A percentile compares a stretch with the other conserved stretches of the same genome.
Conservation (phyloP, 2,888 invertebrate species). For the Megastigmus dorsalis region DNA sequence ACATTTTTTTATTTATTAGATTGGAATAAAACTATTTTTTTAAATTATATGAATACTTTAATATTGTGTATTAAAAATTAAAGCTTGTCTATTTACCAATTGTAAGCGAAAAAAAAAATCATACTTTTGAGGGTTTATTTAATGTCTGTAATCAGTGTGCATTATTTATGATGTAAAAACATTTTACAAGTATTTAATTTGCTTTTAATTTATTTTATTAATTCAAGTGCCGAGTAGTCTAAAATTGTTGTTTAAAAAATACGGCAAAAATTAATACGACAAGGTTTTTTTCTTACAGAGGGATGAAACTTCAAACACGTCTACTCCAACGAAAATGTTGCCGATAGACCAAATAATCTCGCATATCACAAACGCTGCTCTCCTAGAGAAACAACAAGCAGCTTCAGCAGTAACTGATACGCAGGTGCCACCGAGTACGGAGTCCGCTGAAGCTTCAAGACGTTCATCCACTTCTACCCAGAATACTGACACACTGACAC, state of each 20-base stretch:
- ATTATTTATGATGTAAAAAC: background rate
- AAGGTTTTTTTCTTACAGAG: slow-evolving; percentile 68
- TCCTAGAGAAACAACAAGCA: slow-evolving; percentile 65
- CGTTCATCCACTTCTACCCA: slow-evolving; percentile 72
- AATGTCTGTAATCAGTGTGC: slow-evolving; percentile 16
- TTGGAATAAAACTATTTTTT: slow-evolving; percentile 2
- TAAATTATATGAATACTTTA: slow-evolving; percentile 1
- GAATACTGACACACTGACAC: slow-evolving; percentile 71
- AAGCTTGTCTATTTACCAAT: too few species aligned
- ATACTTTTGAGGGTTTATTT: slow-evolving; percentile 2
- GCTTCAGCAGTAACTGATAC: slow-evolving; percentile 16
- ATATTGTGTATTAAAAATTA: too few species aligned
- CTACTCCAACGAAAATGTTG: slow-evolving; percentile 70
- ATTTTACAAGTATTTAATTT: slow-evolving; percentile 16
- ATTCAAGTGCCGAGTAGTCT: slow-evolving; percentile 14
- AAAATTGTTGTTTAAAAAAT: background rate
- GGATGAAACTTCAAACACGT: slow-evolving; percentile 73
- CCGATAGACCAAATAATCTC: slow-evolving; percentile 73
- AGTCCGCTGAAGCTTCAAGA: slow-evolving; percentile 68
- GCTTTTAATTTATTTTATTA: slow-evolving; percentile 28
- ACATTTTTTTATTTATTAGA: background rate
- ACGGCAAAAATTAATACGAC: slow-evolving; percentile 18
- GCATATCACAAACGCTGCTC: slow-evolving; percentile 66
- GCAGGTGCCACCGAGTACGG: slow-evolving; percentile 32
- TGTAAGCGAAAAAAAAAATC: too few species aligned